Base-by-base conservation (phyloP, 2,113 vertebrate genomes). In the Eptesicus fuscus region DNA sequence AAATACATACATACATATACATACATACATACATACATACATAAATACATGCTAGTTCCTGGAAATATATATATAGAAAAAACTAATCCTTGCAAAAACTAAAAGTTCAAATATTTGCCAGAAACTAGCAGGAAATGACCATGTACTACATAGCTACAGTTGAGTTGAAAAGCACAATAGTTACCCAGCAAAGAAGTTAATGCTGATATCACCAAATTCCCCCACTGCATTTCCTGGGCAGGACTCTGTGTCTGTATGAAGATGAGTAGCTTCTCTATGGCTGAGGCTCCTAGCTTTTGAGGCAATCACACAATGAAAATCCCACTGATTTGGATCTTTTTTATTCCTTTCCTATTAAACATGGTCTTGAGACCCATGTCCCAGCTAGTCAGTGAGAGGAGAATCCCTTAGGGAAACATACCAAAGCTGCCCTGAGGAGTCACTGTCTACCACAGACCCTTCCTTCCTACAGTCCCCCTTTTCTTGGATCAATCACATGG, bases 291-390 rank as follows among this genome's bases (percentile, higher is more conserved):
- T 84, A 40, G 12, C 4, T 18, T 79, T 79, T 22, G 47, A 88
- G 4, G 51, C 47, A 83, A 2, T 5, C 37, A 69, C 23, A 42
- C 2, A 65, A 37, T 65, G 16, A 73, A 83, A 77, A 76, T 18
- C 18, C 51, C 18, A 53, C 70, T 74, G 44, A 47, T 47, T 44
- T 88, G 30, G 30, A 44, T 47, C 28, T 9, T 32, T 61, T 74
- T 74, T 35, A 35, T 74, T 63, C 28, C 79, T 22, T n/a, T 32
- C 63, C 59, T 63, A 20, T 1, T n/a, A 2, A 23, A 10, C 32
- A 6, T 1, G 9, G 17, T 74, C 5, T 93, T 53, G 2, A 10
- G 20, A n/a, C 7, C 11, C 12, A 11, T 2, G 0, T 49, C 2
- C 1, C 7, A 77, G 42, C 23, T 78, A 42, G 1, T 56, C 35